Percentiles rank a stretch among this genome's conserved stretches.
phyloP scores from a whole-genome alignment of 2,888 invertebrate genomes.

The Caradrina clavipalpis region DNA sequence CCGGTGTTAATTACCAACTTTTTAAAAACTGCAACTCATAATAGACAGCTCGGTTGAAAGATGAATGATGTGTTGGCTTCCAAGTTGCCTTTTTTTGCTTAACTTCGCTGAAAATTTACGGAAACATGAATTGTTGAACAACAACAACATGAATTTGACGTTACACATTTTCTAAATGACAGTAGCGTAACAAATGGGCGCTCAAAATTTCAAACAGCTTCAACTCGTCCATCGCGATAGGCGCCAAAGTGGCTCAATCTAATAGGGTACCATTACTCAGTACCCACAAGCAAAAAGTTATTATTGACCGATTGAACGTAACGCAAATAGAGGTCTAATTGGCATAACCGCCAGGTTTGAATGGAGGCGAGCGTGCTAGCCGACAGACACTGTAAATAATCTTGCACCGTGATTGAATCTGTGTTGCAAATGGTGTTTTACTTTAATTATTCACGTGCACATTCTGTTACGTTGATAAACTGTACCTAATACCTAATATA shows the following conservation, averaged over 20 bases:
- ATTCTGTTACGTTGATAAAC: conserved; percentile 56
- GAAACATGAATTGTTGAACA: conserved; percentile 68
- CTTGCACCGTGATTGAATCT: conserved; percentile 53
- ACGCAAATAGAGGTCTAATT: conserved; percentile 53
- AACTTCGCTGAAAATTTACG: conserved; percentile 71
- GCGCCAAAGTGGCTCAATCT: conserved; percentile 41
- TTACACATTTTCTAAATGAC: conserved; percentile 56
- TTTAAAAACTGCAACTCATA: conserved; percentile 90
- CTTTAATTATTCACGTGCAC: conserved; percentile 56
- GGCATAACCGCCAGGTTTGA: conserved; percentile 29
- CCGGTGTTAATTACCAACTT: conserved; percentile 90
- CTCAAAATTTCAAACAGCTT: conserved; percentile 47
- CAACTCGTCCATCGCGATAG: conserved; percentile 43
- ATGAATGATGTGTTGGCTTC: conserved; percentile 89
- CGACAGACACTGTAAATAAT: conserved; percentile 39
- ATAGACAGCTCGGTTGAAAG: conserved; percentile 87
- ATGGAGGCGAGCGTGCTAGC: conserved; percentile 22
- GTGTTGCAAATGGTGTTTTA: conserved; percentile 53
- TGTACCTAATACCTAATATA: conserved; percentile 74
- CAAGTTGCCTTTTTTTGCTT: conserved; percentile 66
- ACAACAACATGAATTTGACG: conserved; percentile 77
- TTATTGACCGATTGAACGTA: conserved; percentile 42
- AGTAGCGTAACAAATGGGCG: conserved; percentile 53
- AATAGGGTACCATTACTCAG: conserved; percentile 48
- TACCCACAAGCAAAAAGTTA: conserved; percentile 44